Evolutionary conservation across 1,140 invertebrate species (phyloP), one percentile per base, ranked within the genome.

Genomic region (Drosophila prosaltans): DNA sequence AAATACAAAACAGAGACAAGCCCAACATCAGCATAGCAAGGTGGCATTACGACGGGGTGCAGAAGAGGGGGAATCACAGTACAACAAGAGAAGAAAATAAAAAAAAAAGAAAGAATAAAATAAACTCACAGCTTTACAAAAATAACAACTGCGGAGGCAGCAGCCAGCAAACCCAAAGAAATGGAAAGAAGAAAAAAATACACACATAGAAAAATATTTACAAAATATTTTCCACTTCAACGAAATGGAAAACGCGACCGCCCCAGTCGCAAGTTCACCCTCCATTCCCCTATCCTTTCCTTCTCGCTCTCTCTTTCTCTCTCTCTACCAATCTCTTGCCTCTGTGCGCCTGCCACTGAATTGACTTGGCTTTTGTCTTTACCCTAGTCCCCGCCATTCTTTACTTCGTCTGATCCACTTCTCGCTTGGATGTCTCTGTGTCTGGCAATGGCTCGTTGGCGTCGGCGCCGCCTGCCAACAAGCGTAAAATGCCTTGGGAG

Each of bases 191-290:
- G 67, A 54, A 62, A 65, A 65, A 65, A 82, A 78, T 67, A 82
- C 66, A 81, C 73, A 79, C 69, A 81, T 73, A 79, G 65, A 72
- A 91, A 90, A 91, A 90, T 90, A 90, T 90, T 90, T 90, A 90
- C 86, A 90, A 90, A 90, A 90, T 90, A 90, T 90, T 90, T 90
- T 91, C 80, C 88, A 89, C 89, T 90, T 89, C 89, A 90, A 90
- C 86, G 88, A 90, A 82, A 90, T 90, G 86, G 86, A 86, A 91
- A 90, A 85, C 83, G 81, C 84, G 85, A 83, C 85, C 84, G 81
- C 84, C 85, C 84, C 80, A 84, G 80, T 75, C 55, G 72, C 84
- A 59, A 73, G 41, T 68, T 36, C 74, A 64, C 55, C 60, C 57
- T 55, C 43, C 43, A 10, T 10, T 9, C 48, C 40, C 24, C 39